Percentiles rank a stretch among this genome's conserved stretches.
Conservation (phyloP, 2,113 vertebrate species). For the Saiga tatarica region DNA sequence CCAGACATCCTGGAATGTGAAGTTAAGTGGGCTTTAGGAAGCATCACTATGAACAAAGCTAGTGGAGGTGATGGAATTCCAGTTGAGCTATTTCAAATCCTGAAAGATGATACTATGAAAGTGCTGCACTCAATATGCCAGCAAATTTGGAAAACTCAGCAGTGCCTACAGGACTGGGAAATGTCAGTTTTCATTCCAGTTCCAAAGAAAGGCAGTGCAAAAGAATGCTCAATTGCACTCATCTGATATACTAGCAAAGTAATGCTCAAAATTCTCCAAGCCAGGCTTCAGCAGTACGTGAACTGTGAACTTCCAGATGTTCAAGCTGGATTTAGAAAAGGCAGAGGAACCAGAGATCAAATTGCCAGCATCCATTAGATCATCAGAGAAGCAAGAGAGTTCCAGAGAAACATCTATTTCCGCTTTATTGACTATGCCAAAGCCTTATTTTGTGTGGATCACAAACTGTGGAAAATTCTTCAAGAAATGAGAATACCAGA, state of each 20-base stretch:
- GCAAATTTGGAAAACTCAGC: neutral
- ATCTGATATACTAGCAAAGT: neutral
- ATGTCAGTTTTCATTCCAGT: neutral
- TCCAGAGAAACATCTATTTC: neutral
- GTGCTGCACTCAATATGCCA: neutral
- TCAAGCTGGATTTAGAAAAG: neutral
- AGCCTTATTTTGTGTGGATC: neutral
- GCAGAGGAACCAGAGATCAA: neutral
- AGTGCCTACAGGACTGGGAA: neutral
- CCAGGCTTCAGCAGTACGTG: accelerated
- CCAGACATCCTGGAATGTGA: neutral
- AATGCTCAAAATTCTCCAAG: neutral
- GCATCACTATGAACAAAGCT: neutral
- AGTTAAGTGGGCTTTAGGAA: neutral
- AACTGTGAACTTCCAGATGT: neutral
- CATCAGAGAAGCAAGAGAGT: neutral
- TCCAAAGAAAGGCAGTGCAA: neutral
- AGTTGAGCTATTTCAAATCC: neutral
- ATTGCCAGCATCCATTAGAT: neutral
- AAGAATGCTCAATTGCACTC: neutral
- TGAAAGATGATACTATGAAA: neutral
- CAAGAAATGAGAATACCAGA: neutral
- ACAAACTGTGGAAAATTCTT: neutral
- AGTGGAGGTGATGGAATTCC: neutral
- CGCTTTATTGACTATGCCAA: neutral